Base-by-base conservation (phyloP, 2,113 vertebrate genomes). In the Hepsetus odoe region DNA sequence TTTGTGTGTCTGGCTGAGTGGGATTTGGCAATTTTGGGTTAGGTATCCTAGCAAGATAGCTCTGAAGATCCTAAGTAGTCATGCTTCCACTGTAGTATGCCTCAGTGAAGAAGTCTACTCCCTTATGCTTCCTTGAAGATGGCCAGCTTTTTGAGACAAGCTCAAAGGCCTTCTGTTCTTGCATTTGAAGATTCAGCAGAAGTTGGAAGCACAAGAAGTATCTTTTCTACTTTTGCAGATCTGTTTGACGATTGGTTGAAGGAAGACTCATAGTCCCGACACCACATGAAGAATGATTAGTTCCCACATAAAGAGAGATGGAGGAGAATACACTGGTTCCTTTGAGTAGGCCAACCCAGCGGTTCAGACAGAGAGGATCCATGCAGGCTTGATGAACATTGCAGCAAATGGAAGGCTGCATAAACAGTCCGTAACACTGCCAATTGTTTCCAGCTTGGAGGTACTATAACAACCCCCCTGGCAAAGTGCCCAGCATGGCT, bases 391-490 rank as follows among this genome's bases (percentile, higher is more conserved):
- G 18, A 53, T 16, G 30, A 65, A 65, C 73, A 33, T 65, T 30
- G 49, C 73, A 65, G 44, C 73, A 76, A 77, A 32, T 69, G 53
- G 32, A 70, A 59, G 56, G 40, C 75, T 49, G 75, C 5, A 38
- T 59, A 77, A 77, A 77, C 75, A 61, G 55, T 33, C 40, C 66
- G 26, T 77, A 70, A 70, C 75, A 66, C 61, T 61, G 75, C 42
- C 75, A 49, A 69, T 77, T 77, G 53, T 77, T 77, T 77, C 75
- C 75, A 77, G 66, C 75, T 70, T 77, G 38, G 55, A 69, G 40
- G 53, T 70, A 69, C 75, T 69, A 53, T 32, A 77, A 69, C 53
- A 46, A 26, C 32, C 67, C 22, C 35, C 30, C 38, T 42, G 32
- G 46, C 62, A 12, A 4, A 18, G 56, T 24, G 74, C 51, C 65